Conservation (phyloP, 2,888 invertebrate species). For the Agrochola macilenta region DNA sequence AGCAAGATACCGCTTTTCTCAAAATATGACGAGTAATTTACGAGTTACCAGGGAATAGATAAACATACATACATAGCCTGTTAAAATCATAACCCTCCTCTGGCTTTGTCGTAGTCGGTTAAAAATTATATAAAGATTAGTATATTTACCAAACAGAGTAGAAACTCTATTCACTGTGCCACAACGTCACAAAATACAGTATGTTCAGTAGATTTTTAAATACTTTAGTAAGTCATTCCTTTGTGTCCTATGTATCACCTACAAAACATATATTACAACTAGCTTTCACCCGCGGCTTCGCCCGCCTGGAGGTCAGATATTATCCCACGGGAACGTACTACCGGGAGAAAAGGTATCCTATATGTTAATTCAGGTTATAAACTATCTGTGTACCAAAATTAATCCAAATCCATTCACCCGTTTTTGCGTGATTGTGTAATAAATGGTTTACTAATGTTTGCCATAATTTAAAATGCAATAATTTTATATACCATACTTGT, state of each 20-base stretch:
- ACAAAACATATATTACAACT: background rate
- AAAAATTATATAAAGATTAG: no score
- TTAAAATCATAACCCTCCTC: background rate
- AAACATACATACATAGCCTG: background rate
- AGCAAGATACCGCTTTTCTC: background rate
- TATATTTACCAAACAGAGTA: background rate
- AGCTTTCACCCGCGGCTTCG: no score
- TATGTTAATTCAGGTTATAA: no score
- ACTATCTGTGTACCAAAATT: no score
- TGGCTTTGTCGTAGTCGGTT: background rate
- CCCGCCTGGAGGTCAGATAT: no score
- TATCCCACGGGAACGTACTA: no score
- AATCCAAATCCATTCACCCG: no score
- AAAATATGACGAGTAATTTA: background rate
- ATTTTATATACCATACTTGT: no score
- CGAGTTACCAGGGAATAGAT: background rate
- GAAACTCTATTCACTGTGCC: background rate
- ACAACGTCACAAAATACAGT: background rate
- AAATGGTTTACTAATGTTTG: no score
- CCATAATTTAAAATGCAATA: no score
- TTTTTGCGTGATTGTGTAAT: no score
- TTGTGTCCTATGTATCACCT: background rate
- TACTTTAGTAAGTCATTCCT: background rate
- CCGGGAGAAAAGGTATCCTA: no score
- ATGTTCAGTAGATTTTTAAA: background rate